Evolutionary conservation across 2,113 vertebrate species (phyloP), one percentile per base, ranked within the genome.

Genomic region (Solenodon paradoxus): DNA sequence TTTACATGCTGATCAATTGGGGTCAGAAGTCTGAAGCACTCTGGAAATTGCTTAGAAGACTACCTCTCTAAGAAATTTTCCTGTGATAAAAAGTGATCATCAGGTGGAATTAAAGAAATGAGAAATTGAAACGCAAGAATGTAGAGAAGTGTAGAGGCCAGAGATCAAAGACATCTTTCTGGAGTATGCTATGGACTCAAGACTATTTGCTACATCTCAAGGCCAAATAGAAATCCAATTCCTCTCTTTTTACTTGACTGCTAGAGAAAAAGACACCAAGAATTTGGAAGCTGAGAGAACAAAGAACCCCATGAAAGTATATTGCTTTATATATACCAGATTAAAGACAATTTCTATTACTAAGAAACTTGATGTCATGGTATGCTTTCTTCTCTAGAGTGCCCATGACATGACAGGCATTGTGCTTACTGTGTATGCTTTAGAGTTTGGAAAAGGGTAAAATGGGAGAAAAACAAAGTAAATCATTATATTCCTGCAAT

Each of bases 11-110:
- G 74, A 88, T 71, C 47, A 94, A 28, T 28, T 80, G 45, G 59
- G 28, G 57, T 28, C 49, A 95, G 45, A 88, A 28, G 42, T 87
- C 61, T 79, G 42, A 94, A 79, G 55, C 22, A 61, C 45, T 90
- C 69, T 86, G 49, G 9, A 87, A 92, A 86, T 68, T 68, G 35
- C 57, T 96, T 86, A 89, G 55, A 90, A 83, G 51, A 42, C n/a
- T 45, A 2, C 49, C 87, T 85, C 19, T 69, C 51, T 28, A 79
- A 42, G 69, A 69, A 85, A 61, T 0, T 7, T 86, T 90, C 63
- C 53, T 55, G 63, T 20, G 24, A 28, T 64, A 59, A 66, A 84
- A 84, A 59, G 66, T 64, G 30, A 91, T 61, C 55, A 51, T 90
- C 68, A 55, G 32, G 32, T 72, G 7, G 57, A 74, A 75, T 42